A percentile compares a stretch with the other conserved stretches of the same genome.
These are phyloP conservation scores for Halesus radiatus DNA, from an alignment of 1,140 invertebrate genomes.

Conservation along the genomic window DNA sequence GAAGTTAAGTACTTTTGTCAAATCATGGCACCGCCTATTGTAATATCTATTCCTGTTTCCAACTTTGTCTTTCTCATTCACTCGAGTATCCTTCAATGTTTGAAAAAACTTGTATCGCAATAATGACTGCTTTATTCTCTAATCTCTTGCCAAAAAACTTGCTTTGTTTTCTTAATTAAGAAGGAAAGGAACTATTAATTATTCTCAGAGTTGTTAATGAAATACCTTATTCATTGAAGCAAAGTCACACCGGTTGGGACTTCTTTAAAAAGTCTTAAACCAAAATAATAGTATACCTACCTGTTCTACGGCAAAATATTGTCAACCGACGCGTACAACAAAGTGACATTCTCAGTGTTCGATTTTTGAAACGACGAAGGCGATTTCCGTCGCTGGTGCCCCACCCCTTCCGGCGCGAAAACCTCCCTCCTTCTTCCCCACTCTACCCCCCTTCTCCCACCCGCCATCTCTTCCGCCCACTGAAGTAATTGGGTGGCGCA, in stretches of 20 bases:
- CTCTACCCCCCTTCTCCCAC: background rate
- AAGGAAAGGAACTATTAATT: too few species aligned
- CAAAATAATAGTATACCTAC: too few species aligned
- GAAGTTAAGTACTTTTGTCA: slow-evolving; percentile 37
- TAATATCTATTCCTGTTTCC: background rate
- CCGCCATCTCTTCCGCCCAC: background rate
- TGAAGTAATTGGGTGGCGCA: slow-evolving; percentile 50
- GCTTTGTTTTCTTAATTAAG: too few species aligned
- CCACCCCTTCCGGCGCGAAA: slow-evolving; percentile 34
- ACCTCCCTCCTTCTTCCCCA: background rate
- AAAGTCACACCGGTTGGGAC: too few species aligned
- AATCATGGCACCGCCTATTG: slow-evolving; percentile 33
- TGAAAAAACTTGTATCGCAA: too few species aligned
- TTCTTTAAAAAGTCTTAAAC: too few species aligned
- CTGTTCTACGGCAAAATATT: background rate
- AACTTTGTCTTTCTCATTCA: background rate
- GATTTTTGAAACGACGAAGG: slow-evolving; percentile 43
- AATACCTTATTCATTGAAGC: too few species aligned
- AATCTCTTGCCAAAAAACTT: too few species aligned
- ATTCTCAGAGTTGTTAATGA: too few species aligned
- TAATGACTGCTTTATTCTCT: too few species aligned
- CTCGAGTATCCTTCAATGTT: too few species aligned
- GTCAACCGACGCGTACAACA: slow-evolving; percentile 25
- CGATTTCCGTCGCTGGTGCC: slow-evolving; percentile 31
- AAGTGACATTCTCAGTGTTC: slow-evolving; percentile 36